Evolutionary conservation across 2,113 vertebrate genomes (phyloP).

Genomic region (rat (Rattus norvegicus)): GRCr8 NC_086037.1:7984001-7984500

Average conservation of each 20-base stretch:
- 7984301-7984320: neutral
- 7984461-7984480: neutral
- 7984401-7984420: neutral
- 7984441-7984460: neutral
- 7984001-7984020: neutral
- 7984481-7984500: neutral
- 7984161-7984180: neutral
- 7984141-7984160: neutral
- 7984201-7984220: neutral
- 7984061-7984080: neutral
- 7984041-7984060: neutral
- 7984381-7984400: neutral
- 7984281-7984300: neutral
- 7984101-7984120: neutral
- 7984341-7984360: conserved; percentile 23
- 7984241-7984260: neutral
- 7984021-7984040: neutral
- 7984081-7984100: neutral
- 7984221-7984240: neutral
- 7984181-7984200: neutral
- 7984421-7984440: neutral
- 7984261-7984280: neutral
- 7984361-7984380: neutral
- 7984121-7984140: neutral
- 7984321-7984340: neutral